These are phyloP conservation scores for Tribolium freemani DNA, from an alignment of 2,888 invertebrate genomes.

Conservation along the genomic window DNA sequence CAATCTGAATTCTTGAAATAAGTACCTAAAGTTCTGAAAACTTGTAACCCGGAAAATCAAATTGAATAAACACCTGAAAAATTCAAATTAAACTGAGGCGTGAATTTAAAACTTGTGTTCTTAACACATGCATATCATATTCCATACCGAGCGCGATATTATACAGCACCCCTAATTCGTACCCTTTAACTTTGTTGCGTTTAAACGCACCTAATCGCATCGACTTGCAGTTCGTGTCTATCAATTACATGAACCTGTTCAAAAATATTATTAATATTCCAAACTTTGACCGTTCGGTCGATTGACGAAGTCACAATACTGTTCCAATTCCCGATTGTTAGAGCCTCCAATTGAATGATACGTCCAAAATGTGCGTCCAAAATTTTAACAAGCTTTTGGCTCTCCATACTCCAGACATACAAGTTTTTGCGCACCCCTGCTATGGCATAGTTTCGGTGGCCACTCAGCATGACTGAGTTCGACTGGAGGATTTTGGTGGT, in stretches of 20 bases:
- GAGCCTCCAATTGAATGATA: constrained; percentile 90
- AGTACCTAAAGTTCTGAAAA: too few relatives aligned
- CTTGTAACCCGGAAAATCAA: too few relatives aligned
- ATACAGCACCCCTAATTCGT: too few relatives aligned
- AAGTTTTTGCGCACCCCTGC: constrained; percentile 94
- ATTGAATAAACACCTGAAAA: too few relatives aligned
- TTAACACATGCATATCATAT: too few relatives aligned
- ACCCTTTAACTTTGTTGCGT: too few relatives aligned
- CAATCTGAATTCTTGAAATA: too few relatives aligned
- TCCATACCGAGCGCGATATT: too few relatives aligned
- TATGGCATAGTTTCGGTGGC: constrained; percentile 90
- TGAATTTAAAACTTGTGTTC: too few relatives aligned
- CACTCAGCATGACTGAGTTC: constrained; percentile 93
- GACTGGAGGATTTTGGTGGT: constrained; percentile 92
- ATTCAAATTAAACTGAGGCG: too few relatives aligned
- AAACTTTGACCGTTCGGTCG: constrained; percentile 97
- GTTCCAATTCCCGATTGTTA: constrained; percentile 92
- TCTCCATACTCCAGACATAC: constrained; percentile 93
- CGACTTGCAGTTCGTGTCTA: constrained; percentile 94
- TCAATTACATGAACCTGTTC: constrained; percentile 98
- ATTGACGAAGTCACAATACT: constrained; percentile 97
- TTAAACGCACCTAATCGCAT: constrained; percentile 81
- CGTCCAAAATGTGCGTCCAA: constrained; percentile 97
- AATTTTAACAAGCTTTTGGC: constrained; percentile 87
- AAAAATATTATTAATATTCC: constrained; percentile 99